A percentile compares a stretch with the other conserved stretches of the same genome.
These are phyloP conservation scores for Thaleichthys pacificus DNA, from an alignment of 2,797 vertebrate genomes.

Conservation along the genomic window DNA sequence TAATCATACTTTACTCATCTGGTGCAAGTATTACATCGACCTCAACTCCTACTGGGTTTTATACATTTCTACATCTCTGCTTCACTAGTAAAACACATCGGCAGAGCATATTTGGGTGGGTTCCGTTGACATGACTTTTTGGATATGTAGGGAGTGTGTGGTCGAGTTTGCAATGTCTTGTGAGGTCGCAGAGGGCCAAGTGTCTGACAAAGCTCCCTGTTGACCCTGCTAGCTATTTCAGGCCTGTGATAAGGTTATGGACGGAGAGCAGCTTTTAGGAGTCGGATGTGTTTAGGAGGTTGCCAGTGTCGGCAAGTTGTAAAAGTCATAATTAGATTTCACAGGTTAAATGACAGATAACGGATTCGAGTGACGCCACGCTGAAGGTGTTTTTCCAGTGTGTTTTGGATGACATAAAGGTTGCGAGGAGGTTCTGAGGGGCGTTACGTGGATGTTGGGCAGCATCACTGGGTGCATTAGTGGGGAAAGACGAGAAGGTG, in stretches of 20 bases:
- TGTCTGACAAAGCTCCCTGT: conserved; percentile 56
- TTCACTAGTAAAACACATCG: too few relatives aligned
- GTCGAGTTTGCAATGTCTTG: neutral
- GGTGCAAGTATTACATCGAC: too few relatives aligned
- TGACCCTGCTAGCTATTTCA: conserved; percentile 65
- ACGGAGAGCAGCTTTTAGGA: conserved; percentile 37
- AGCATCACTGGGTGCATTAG: neutral
- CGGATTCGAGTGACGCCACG: neutral
- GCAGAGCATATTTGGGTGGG: too few relatives aligned
- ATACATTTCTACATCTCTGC: too few relatives aligned
- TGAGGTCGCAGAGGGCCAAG: conserved; percentile 35
- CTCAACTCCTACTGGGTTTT: too few relatives aligned
- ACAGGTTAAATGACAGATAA: neutral
- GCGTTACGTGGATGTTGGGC: neutral
- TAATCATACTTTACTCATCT: too few relatives aligned
- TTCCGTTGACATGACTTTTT: too few relatives aligned
- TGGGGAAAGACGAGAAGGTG: conserved; percentile 14
- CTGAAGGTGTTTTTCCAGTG: neutral
- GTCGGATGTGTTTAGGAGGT: conserved; percentile 36
- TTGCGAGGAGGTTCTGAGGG: neutral
- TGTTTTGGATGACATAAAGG: neutral
- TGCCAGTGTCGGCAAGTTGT: conserved; percentile 30
- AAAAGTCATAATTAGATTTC: neutral
- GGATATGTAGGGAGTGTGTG: neutral
- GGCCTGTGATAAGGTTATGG: conserved; percentile 63